Evolutionary conservation across 2,888 invertebrate genomes (phyloP).

Genomic region (Eulithis prunata): DNA sequence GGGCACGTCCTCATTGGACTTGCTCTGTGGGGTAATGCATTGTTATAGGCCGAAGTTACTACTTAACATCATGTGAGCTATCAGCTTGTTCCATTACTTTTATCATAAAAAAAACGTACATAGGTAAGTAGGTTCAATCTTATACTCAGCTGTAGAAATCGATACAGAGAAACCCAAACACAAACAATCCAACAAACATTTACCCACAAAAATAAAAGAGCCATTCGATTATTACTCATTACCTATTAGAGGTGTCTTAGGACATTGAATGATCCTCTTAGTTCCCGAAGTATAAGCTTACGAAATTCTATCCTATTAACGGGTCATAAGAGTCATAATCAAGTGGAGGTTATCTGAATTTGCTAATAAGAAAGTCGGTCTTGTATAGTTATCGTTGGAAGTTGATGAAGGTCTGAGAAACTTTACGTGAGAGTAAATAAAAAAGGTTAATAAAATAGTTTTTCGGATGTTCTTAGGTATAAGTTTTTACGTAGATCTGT

Average conservation of each 20-base stretch:
- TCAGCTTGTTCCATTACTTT: too few species aligned
- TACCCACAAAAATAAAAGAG: neutral
- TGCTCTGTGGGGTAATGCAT: too few species aligned
- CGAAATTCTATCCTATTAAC: conserved; percentile 13
- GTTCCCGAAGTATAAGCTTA: conserved; percentile 2
- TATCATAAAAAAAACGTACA: too few species aligned
- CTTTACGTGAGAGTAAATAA: conserved; percentile 27
- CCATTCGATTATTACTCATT: neutral
- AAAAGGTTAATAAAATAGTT: conserved; percentile 1
- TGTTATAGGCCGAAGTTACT: too few species aligned
- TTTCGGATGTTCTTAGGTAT: neutral
- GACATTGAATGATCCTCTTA: conserved; percentile 23
- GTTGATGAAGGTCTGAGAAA: conserved; percentile 28
- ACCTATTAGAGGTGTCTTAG: conserved; percentile 21
- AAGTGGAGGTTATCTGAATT: neutral
- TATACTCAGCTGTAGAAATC: too few species aligned
- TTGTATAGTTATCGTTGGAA: conserved; percentile 28
- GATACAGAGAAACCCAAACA: too few species aligned
- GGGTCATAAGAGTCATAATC: conserved; percentile 9
- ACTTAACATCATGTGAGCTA: too few species aligned
- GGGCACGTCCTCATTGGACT: too few species aligned
- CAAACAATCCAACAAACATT: too few species aligned
- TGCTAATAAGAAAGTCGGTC: conserved; percentile 26
- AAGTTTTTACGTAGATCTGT: neutral
- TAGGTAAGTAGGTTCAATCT: too few species aligned